These are phyloP conservation scores for Burhinus bistriatus DNA, from an alignment of 2,113 vertebrate species.

Conservation along the genomic window DNA sequence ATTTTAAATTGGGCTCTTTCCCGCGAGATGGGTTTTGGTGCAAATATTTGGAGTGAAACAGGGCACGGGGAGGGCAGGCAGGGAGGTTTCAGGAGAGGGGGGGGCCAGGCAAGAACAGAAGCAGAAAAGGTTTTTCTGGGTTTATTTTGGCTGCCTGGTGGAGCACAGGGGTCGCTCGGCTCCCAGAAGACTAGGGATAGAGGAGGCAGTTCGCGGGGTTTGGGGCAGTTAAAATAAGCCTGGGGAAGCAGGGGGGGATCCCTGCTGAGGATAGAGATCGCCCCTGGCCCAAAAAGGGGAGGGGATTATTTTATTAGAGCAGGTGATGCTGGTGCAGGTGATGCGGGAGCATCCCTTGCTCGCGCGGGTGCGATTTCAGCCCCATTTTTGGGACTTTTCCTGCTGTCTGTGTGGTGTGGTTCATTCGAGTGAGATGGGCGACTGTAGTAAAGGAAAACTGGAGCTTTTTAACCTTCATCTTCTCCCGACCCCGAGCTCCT, in stretches of 20 bases:
- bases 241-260: neutral
- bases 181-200: neutral
- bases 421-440: fast-evolving
- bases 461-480: neutral
- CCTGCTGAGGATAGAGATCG: neutral
- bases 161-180: neutral
- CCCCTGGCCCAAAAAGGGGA: neutral
- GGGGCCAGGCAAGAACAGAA: neutral
- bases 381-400: neutral
- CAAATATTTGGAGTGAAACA: slow-evolving; percentile 48
- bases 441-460: neutral
- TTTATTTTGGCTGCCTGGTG: neutral
- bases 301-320: neutral
- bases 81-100: neutral
- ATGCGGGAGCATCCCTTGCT: fast-evolving
- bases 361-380: neutral
- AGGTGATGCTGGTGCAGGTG: neutral
- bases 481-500: neutral
- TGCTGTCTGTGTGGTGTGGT: fast-evolving
- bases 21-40: neutral
- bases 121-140: neutral
- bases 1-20: neutral
- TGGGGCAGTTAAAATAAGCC: neutral
- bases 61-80: neutral
- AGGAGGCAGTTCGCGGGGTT: neutral